A percentile compares a stretch with the other conserved stretches of the same genome.
These are phyloP conservation scores for Sarcophilus harrisii DNA, from an alignment of 2,797 vertebrate species.

Conservation along the genomic window DNA sequence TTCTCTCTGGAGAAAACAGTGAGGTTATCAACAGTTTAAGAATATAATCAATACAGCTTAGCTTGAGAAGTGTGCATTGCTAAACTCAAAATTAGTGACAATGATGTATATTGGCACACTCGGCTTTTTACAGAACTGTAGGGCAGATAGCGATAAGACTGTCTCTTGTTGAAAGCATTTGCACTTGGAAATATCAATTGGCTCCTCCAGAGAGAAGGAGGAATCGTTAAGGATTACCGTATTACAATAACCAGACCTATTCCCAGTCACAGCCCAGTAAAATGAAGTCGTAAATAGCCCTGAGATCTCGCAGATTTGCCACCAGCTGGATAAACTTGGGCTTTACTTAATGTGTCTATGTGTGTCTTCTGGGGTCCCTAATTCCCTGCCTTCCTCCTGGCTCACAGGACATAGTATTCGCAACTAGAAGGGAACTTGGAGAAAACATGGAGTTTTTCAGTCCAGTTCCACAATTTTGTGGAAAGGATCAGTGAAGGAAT, in stretches of 20 bases:
- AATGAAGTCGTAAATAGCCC: not conserved
- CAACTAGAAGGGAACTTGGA: not conserved
- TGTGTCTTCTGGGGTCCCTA: not conserved
- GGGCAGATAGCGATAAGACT: rapidly evolving
- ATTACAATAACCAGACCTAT: not conserved
- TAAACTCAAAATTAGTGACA: not conserved
- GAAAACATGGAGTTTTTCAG: not conserved
- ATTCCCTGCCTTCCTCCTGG: not conserved
- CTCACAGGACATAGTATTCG: not conserved
- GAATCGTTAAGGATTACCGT: not conserved
- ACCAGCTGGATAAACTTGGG: not conserved
- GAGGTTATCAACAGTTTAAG: not conserved
- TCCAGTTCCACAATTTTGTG: not conserved
- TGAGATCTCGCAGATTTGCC: rapidly evolving
- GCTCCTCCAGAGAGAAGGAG: not conserved
- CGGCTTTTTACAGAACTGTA: rapidly evolving
- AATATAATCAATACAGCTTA: not conserved
- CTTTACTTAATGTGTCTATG: not conserved
- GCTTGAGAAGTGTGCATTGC: not conserved
- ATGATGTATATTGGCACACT: rapidly evolving
- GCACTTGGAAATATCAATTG: not conserved
- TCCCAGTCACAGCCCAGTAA: not conserved
- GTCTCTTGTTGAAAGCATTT: not conserved
- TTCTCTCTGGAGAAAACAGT: not conserved
- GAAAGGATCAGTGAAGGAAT: not conserved